A percentile compares a stretch with the other conserved stretches of the same genome.
Evolutionary conservation across 2,797 vertebrate species (phyloP).

Genomic region (Anomalospiza imberbis): DNA sequence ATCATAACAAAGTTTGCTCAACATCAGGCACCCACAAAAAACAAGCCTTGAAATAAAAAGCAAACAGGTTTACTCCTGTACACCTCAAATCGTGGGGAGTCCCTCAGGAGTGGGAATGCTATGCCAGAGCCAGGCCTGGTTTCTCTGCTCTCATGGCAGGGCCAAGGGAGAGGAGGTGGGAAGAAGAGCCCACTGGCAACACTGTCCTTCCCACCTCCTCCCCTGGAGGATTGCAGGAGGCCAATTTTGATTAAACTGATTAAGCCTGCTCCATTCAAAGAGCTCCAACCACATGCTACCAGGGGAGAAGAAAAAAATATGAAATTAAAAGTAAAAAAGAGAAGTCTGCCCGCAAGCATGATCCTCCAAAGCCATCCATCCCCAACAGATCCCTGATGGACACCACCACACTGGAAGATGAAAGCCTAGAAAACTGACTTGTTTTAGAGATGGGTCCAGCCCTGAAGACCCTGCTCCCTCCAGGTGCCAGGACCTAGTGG

Average conservation of each 20-base stretch:
- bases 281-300: slow-evolving; percentile 21
- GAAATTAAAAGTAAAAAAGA: background rate
- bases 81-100: background rate
- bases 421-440: background rate
- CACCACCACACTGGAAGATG: accelerated
- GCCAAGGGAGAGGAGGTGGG: background rate
- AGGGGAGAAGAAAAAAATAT: background rate
- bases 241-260: slow-evolving; percentile 55
- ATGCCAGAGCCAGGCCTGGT: background rate
- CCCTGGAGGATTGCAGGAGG: slow-evolving; percentile 28
- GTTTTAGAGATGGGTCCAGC: background rate
- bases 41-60: background rate
- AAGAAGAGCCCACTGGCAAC: background rate
- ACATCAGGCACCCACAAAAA: background rate
- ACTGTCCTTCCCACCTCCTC: background rate
- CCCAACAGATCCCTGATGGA: background rate
- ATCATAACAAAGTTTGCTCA: background rate
- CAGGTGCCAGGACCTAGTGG: background rate
- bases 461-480: background rate
- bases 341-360: background rate
- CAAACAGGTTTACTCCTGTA: background rate
- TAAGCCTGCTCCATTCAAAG: slow-evolving; percentile 17
- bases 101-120: background rate
- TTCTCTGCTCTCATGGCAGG: background rate
- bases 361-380: background rate